Conservation (phyloP, 2,113 vertebrate genomes). For the Megalops atlanticus region DNA sequence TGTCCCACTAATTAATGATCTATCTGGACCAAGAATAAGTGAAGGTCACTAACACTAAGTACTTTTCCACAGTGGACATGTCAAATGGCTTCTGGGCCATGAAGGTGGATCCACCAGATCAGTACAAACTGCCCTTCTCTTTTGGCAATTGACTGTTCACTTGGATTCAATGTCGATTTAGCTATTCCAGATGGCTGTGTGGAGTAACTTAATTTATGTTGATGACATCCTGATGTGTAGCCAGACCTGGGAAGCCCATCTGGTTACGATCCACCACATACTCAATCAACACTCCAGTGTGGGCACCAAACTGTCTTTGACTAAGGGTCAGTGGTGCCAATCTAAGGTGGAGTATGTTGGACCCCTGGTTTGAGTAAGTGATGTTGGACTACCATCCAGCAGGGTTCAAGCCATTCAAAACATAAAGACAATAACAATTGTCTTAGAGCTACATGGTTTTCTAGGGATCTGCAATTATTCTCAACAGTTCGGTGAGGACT, state of each 20-base stretch:
- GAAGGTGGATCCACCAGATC: slow-evolving; percentile 16
- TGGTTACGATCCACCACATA: not conserved
- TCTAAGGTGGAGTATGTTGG: slow-evolving; percentile 28
- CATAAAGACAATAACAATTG: not conserved
- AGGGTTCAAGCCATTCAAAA: slow-evolving; percentile 7
- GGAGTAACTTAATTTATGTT: slow-evolving; percentile 5
- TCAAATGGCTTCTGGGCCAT: slow-evolving; percentile 16
- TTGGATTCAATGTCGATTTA: not conserved
- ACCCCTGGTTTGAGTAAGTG: not conserved
- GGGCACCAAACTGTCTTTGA: not conserved
- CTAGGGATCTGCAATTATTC: slow-evolving; percentile 29
- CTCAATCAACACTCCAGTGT: not conserved
- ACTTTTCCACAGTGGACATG: slow-evolving; percentile 22
- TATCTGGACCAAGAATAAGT: slow-evolving; percentile 27
- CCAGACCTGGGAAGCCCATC: not conserved
- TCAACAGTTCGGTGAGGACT: slow-evolving; percentile 25
- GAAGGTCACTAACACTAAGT: slow-evolving; percentile 8
- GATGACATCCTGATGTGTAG: not conserved
- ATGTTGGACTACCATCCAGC: slow-evolving; percentile 21
- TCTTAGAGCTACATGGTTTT: slow-evolving; percentile 29
- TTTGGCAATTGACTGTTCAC: not conserved
- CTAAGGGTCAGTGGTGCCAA: not conserved
- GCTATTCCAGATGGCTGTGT: not conserved
- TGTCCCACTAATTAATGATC: slow-evolving; percentile 28
- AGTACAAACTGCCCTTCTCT: slow-evolving; percentile 19